These are phyloP conservation scores for Ptychoptera contaminata DNA, from an alignment of 2,888 invertebrate species.

Conservation along the genomic window DNA sequence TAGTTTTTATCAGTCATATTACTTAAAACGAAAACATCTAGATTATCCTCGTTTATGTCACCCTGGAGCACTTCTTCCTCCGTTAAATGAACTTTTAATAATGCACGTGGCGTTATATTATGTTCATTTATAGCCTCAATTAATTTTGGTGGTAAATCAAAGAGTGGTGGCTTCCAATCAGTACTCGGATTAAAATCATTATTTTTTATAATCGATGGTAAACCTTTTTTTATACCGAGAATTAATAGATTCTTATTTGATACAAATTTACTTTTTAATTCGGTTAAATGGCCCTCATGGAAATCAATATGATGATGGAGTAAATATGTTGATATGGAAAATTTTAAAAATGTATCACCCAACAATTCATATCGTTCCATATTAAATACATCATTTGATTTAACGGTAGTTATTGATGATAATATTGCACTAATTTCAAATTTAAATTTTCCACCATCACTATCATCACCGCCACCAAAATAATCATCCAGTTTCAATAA, in stretches of 20 bases:
- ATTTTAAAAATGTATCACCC: constrained; percentile 75
- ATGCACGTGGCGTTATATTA: constrained; percentile 29
- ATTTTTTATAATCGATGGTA: constrained; percentile 34
- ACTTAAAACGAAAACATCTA: constrained; percentile 16
- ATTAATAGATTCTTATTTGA: constrained; percentile 77
- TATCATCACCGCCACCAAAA: constrained; percentile 2
- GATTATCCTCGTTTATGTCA: constrained; percentile 17
- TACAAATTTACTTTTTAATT: constrained; percentile 46
- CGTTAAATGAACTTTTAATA: constrained; percentile 34
- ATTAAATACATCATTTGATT: constrained; percentile 55
- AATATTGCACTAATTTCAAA: constrained; percentile 25
- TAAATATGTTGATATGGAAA: constrained; percentile 50
- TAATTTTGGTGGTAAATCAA: constrained; percentile 39
- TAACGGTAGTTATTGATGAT: constrained; percentile 49
- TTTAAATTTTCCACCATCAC: constrained; percentile 6
- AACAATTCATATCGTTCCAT: constrained; percentile 69
- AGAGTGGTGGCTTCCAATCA: constrained; percentile 73
- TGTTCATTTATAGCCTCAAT: constrained; percentile 12
- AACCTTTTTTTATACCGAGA: constrained; percentile 35
- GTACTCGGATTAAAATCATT: constrained; percentile 46
- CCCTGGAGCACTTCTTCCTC: constrained; percentile 28
- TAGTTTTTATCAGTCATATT: constrained; percentile 12
- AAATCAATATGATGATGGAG: constrained; percentile 43
- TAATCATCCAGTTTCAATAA: neutral
- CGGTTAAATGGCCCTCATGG: constrained; percentile 60